phyloP scores from a whole-genome alignment of 2,113 vertebrate species.

The Burhinus oedicnemus region DNA sequence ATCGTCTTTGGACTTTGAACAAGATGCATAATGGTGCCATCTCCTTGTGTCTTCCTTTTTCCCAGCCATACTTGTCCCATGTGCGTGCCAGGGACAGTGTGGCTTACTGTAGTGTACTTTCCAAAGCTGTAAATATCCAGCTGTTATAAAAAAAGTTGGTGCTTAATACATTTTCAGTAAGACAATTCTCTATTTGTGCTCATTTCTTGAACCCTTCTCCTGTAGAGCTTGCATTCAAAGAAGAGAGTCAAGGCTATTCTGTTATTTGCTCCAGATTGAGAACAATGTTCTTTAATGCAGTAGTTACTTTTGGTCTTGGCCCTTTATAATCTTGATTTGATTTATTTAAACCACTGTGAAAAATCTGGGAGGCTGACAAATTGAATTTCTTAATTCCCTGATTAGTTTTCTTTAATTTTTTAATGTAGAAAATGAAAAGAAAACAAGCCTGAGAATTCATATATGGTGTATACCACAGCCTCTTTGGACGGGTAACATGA shows the following conservation, averaged over 20 bases:
- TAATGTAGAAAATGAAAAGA: background rate
- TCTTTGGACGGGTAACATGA: background rate
- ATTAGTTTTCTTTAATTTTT: background rate
- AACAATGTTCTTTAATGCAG: background rate
- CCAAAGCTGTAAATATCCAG: slow-evolving; percentile 25
- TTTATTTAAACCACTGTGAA: slow-evolving; percentile 5
- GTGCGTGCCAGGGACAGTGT: background rate
- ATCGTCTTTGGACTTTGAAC: background rate
- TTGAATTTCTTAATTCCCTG: background rate
- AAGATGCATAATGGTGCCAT: background rate
- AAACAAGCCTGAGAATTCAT: slow-evolving; percentile 17
- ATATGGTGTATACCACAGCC: background rate
- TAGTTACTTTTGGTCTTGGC: background rate
- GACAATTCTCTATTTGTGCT: background rate
- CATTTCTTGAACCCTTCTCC: background rate
- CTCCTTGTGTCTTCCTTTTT: background rate
- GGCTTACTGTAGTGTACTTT: background rate
- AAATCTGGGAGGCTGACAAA: background rate
- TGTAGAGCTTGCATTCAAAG: background rate
- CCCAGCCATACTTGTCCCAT: background rate
- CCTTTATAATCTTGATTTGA: background rate
- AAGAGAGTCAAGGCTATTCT: background rate
- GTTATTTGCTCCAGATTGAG: background rate
- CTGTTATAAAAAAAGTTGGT: background rate
- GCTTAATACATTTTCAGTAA: background rate